Conservation (phyloP, 2,888 invertebrate species). For the Chrysolina oricalcia region DNA sequence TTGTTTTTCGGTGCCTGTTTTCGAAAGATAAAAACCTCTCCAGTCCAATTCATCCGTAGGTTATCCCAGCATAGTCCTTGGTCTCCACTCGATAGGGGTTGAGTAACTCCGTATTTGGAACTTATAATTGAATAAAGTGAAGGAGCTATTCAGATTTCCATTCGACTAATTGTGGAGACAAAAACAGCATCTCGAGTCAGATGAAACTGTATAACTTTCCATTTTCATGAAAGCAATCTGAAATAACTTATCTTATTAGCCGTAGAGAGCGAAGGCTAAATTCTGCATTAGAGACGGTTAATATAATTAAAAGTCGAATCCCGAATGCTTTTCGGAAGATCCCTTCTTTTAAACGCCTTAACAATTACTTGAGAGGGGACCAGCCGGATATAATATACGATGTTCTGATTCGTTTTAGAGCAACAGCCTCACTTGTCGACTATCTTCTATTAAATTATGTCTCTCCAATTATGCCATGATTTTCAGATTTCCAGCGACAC, state of each 20-base stretch:
- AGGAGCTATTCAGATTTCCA: constrained; percentile 44
- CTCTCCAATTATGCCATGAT: constrained; percentile 36
- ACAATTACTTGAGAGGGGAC: constrained; percentile 46
- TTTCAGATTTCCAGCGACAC: background rate
- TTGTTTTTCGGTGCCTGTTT: background rate
- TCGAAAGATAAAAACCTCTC: constrained; percentile 2
- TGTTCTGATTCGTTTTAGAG: constrained; percentile 35
- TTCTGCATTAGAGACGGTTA: constrained; percentile 50
- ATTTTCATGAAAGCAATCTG: constrained; percentile 53
- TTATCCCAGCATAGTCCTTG: constrained; percentile 10
- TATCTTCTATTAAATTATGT: constrained; percentile 42
- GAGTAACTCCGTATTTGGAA: constrained; percentile 22
- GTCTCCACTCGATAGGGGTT: constrained; percentile 6
- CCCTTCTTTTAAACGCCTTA: constrained; percentile 46
- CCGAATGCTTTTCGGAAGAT: constrained; percentile 38
- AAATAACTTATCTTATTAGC: constrained; percentile 60
- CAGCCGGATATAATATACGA: constrained; percentile 35
- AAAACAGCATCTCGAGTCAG: constrained; percentile 42
- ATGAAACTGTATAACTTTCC: constrained; percentile 50
- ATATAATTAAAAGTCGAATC: constrained; percentile 55
- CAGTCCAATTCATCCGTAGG: background rate
- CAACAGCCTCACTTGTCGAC: constrained; percentile 39
- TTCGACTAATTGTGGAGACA: constrained; percentile 54
- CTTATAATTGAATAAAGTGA: constrained; percentile 45
- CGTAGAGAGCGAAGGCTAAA: constrained; percentile 56